Evolutionary conservation across 2,113 vertebrate species (phyloP), one percentile per base, ranked within the genome.

Genomic region (Petaurus breviceps): DNA sequence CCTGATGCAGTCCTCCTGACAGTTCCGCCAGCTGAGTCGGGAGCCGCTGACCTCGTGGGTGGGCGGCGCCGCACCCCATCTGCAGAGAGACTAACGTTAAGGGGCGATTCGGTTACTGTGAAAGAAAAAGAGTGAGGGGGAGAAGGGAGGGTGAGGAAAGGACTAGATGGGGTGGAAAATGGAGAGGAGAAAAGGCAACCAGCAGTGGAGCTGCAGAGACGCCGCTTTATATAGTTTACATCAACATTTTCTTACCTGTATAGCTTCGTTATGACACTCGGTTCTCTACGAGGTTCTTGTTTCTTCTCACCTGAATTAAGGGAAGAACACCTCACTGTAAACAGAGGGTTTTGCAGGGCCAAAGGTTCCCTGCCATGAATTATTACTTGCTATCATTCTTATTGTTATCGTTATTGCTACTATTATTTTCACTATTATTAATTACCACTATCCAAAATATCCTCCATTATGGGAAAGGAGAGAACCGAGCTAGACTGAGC

Each of bases 1-100:
- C 98, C 99, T 99, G 98, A 99, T 99, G 99, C 99, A 99, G 98
- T 99, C 99, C 47, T 99, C 99, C 99, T 99, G 99, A 99, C 98
- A 54, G 93, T 95, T 1, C 98, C 98, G 51, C 52, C 93, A 24
- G 49, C 96, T 4, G 6, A 94, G 94, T 93, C 89, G 24, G 92
- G 95, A 0, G 31, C 98, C 96, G 95, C 91, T 90, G 97, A 97
- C 61, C 90, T 51, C 94, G 3, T 95, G 24, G 0, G 14, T 12
- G 94, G 95, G 98, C 95, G 97, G 94, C 97, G 94, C 91, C 95
- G 96, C 31, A 96, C 98, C 92, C 97, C 97, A 1, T 3, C 98
- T 24, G 19, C 96, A 0, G 31, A 98, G 96, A 97, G 98, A 1
- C 97, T 95, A 93, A 97, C 97, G n/a, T 93, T 97, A 77, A 1